Evolutionary conservation across 1,140 invertebrate genomes (phyloP).

Genomic region (Druon quercuslanigerum): DNA sequence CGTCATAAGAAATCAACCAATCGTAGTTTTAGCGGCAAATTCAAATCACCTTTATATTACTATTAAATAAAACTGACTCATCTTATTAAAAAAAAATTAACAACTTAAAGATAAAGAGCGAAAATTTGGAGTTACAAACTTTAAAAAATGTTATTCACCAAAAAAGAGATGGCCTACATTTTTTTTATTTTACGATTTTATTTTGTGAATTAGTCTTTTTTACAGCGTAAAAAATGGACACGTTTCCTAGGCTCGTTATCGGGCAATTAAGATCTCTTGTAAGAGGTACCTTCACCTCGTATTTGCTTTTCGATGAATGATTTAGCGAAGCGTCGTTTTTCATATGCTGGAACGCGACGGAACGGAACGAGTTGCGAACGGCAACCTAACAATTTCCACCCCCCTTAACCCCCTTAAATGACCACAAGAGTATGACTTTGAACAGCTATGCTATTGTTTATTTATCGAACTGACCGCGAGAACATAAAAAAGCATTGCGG

Average conservation of each 20-base stretch:
- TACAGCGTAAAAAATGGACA: not conserved
- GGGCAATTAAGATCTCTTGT: slow-evolving; percentile 65
- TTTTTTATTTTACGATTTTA: not conserved
- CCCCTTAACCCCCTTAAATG: not conserved
- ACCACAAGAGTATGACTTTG: not conserved
- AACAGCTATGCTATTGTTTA: slow-evolving; percentile 9
- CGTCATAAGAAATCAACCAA: too few relatives aligned
- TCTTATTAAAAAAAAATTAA: too few relatives aligned
- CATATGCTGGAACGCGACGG: slow-evolving; percentile 37
- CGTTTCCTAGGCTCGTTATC: slow-evolving; percentile 51
- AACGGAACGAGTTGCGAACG: slow-evolving; percentile 22
- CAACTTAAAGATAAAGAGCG: too few relatives aligned
- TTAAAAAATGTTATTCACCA: too few relatives aligned
- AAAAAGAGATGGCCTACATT: too few relatives aligned
- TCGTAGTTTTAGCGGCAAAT: too few relatives aligned
- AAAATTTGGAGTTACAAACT: too few relatives aligned
- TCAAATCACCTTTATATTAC: too few relatives aligned
- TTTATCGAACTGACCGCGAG: not conserved
- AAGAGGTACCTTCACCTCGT: slow-evolving; percentile 32
- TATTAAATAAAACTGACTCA: too few relatives aligned
- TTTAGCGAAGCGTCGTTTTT: slow-evolving; percentile 46
- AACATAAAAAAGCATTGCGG: not conserved
- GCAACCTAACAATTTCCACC: slow-evolving; percentile 11
- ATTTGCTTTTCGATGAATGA: slow-evolving; percentile 61
- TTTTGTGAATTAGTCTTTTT: not conserved